Evolutionary conservation across 2,888 invertebrate species (phyloP).

Genomic region (Callyntrura sp.): DNA sequence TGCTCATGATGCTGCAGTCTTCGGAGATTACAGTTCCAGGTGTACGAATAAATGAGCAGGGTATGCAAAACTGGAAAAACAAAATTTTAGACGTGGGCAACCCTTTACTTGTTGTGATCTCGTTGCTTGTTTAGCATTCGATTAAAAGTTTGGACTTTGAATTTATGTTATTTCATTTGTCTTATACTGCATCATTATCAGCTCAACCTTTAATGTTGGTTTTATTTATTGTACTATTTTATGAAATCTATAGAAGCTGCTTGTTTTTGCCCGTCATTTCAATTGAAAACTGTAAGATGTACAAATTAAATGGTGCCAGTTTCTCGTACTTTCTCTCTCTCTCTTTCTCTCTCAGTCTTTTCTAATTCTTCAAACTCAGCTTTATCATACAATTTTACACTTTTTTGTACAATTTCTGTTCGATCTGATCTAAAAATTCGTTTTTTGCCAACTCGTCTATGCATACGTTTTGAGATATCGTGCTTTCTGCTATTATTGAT

Average conservation of each 20-base stretch:
- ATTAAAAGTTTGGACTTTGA: constrained; percentile 60
- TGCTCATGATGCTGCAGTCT: constrained; percentile 84
- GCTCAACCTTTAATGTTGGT: constrained; percentile 69
- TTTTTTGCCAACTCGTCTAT: background rate
- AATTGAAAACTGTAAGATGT: constrained; percentile 10
- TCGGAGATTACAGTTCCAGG: constrained; percentile 82
- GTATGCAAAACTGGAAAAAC: constrained; percentile 74
- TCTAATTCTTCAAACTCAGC: too few relatives aligned
- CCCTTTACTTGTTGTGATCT: constrained; percentile 60
- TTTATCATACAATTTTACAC: background rate
- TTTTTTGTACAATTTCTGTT: constrained; percentile 21
- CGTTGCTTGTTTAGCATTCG: constrained; percentile 63
- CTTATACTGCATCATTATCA: constrained; percentile 82
- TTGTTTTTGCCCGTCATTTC: constrained; percentile 62
- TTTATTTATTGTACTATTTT: constrained; percentile 83
- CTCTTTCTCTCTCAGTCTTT: background rate
- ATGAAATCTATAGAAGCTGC: constrained; percentile 60
- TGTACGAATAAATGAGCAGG: constrained; percentile 82
- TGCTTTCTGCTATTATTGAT: background rate
- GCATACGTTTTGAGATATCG: background rate
- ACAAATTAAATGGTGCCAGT: background rate
- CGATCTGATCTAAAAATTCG: background rate
- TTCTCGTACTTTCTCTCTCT: constrained; percentile 19
- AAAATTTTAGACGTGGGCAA: constrained; percentile 73
- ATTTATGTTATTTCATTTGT: constrained; percentile 79